Evolutionary conservation across 1,140 invertebrate species (phyloP), one percentile per base, ranked within the genome.

Genomic region (Brachionus asplanchnoidis): DNA sequence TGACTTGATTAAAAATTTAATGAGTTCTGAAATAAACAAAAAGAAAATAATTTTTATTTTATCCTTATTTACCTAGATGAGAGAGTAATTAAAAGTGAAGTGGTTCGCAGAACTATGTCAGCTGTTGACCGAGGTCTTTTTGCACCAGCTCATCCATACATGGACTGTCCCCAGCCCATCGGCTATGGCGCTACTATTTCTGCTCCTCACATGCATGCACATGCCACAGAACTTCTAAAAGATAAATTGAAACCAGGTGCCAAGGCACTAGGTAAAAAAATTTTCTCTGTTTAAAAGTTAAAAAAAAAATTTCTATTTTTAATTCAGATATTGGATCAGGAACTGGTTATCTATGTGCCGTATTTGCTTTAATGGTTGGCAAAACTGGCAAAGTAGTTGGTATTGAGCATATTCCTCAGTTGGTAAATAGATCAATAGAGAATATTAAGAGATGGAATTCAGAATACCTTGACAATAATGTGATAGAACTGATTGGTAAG

Each of bases 281-380:
- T 5, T 32, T 68, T 32, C 6, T 36, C 32, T 36, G 32, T 14
- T n/a, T 32, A 8, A 32, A 68, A 32, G 28, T 20, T 11, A 40
- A 68, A 32, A 11, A 4, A 14, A 32, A 6, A 3, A 3, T 8
- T n/a, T n/a, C n/a, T 6, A 12, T 14, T 40, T 36, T 32, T n/a
- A 17, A 68, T 20, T 44, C n/a, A 75, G 97, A 99, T 92, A 95
- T 99, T 84, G 97, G 97, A 11, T 97, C 95, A 86, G 97, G 97
- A 20, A 96, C 94, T 88, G 96, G 96, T 5, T 98, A 97, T 89
- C 92, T 98, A 11, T 97, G 96, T 46, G 94, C 95, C n/a, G 97
- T 95, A 87, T 96, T 98, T 93, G 94, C 94, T 42, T 88, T 93
- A 1, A 94, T 97, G 94, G 91, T 96, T 12, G 94, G 94, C 42